Base-by-base conservation (phyloP, 2,113 vertebrate species). In the Amblyornis subalaris region DNA sequence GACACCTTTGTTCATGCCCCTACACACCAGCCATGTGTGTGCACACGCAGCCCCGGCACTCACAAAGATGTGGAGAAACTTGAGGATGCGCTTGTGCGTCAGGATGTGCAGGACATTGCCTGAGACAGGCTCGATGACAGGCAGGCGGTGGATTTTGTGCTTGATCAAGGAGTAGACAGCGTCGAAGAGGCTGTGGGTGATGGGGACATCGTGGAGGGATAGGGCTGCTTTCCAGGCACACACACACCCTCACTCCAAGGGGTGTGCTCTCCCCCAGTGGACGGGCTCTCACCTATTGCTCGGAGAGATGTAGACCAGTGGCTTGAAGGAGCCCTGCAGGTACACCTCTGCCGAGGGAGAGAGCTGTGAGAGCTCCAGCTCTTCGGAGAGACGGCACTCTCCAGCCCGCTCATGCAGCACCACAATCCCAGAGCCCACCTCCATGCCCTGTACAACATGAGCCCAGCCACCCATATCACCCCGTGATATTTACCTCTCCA, bases 11-110 rank as follows among this genome's bases (percentile, higher is more conserved):
- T 7, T 50, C 48, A 22, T 70, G 42, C 26, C n/a, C 10, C 40
- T 64, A 4, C 20, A 21, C 48, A 36, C 28, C 11, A 11, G 1
- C 26, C 9, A 4, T 2, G 6, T 11, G 14, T 21, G 29, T 44
- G 35, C 36, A 25, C 54, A 58, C 0, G 0, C 17, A 61, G 60
- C 50, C 50, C 40, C 2, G 0, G 28, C 53, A 97, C 98, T 98
- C 94, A 98, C 98, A 72, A 99, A 99, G 93, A 99, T 98, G 77
- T 99, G 98, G 54, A 99, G 98, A 96, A 99, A 99, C 97, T 99
- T 99, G 88, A 99, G 98, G 94, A 99, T 98, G 44, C 99, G 97
- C 80, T 99, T 99, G 97, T 99, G 99, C 0, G 99, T 99, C 72
- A 99, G 98, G 90, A 99, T 99, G 95, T 99, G 98, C 47, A 99